Percentiles rank a stretch among this genome's conserved stretches.
Evolutionary conservation across 2,888 invertebrate species (phyloP).

Genomic region (Nomada hirtipes): DNA sequence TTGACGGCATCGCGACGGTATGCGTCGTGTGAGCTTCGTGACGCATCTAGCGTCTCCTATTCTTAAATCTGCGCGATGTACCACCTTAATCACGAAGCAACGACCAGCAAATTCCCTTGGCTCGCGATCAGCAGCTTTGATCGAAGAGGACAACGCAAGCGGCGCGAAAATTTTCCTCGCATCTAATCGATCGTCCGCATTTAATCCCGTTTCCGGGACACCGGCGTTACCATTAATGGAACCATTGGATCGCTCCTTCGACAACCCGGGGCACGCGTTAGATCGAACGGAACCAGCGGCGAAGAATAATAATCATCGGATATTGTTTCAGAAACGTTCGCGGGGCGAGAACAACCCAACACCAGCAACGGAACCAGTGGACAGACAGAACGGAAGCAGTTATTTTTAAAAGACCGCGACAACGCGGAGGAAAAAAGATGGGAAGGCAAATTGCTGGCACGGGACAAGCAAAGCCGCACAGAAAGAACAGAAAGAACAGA

Average conservation of each 20-base stretch:
- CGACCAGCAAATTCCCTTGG: constrained; percentile 52
- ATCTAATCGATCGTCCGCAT: neutral
- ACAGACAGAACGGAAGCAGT: too few relatives aligned
- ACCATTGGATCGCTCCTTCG: neutral
- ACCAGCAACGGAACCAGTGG: neutral
- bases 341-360: neutral
- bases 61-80: constrained; percentile 68
- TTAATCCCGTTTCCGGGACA: constrained; percentile 10
- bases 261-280: neutral
- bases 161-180: constrained; percentile 28
- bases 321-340: too few relatives aligned
- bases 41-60: constrained; percentile 78
- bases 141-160: constrained; percentile 41
- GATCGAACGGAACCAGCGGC: neutral
- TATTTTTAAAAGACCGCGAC: constrained; percentile 25
- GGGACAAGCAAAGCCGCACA: neutral
- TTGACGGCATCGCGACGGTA: constrained; percentile 77
- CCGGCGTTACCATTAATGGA: constrained; percentile 22
- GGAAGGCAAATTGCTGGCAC: constrained; percentile 15
- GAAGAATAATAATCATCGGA: neutral
- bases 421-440: neutral
- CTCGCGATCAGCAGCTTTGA: constrained; percentile 37
- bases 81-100: constrained; percentile 66
- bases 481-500: neutral
- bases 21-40: constrained; percentile 73